Conservation (phyloP, 2,113 vertebrate species). For the Arizona elegans region DNA sequence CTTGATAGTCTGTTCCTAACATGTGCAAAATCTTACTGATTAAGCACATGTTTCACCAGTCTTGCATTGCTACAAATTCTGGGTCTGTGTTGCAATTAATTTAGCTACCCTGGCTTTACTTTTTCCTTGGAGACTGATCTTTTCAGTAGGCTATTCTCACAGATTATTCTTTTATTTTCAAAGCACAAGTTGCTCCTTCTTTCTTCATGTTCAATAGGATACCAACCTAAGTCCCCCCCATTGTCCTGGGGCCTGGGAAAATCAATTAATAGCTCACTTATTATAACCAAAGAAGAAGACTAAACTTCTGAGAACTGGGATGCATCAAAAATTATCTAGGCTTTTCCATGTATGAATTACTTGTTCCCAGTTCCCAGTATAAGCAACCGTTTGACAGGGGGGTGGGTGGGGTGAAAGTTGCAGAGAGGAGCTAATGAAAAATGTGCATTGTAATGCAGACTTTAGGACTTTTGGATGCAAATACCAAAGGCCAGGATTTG, state of each 20-base stretch:
- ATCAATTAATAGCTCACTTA: neutral
- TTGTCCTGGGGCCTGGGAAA: neutral
- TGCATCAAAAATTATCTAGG: neutral
- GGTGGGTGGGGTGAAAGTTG: neutral
- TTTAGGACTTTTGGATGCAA: neutral
- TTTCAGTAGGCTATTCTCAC: neutral
- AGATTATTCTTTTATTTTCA: neutral
- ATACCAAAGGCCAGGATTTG: neutral
- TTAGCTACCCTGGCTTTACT: neutral
- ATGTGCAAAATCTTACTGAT: neutral
- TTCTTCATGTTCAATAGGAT: neutral
- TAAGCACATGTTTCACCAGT: neutral
- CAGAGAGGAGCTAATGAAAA: neutral
- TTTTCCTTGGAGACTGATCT: neutral
- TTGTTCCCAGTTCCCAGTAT: neutral
- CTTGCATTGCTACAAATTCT: neutral
- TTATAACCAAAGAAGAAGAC: neutral
- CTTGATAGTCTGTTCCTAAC: neutral
- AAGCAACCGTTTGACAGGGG: neutral
- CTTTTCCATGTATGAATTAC: neutral
- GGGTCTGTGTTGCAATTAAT: neutral
- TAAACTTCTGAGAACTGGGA: neutral
- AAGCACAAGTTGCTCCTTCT: neutral
- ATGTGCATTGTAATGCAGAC: neutral
- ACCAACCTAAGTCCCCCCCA: neutral